Conservation (phyloP, 2,888 invertebrate species). For the Drosophila nr. perissopoda region DNA sequence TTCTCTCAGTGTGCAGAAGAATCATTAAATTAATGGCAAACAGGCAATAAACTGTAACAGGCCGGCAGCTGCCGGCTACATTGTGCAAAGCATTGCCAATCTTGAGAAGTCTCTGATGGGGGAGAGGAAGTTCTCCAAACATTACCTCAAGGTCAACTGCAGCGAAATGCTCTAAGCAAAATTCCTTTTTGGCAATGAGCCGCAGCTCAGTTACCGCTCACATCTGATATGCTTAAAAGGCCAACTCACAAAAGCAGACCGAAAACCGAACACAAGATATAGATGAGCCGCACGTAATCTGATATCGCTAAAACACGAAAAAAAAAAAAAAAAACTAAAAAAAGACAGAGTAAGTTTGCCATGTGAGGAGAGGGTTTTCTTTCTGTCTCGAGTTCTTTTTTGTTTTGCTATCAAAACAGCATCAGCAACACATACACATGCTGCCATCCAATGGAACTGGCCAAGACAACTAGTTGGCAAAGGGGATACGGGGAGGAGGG, state of each 20-base stretch:
- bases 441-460: constrained; percentile 22
- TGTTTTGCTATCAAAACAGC: constrained; percentile 57
- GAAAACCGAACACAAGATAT: constrained; percentile 53
- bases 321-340: constrained; percentile 29
- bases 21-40: constrained; percentile 59
- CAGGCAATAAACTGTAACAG: constrained; percentile 15
- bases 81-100: constrained; percentile 7
- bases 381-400: constrained; percentile 35
- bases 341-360: constrained; percentile 48
- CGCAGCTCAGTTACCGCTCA: constrained; percentile 36
- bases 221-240: constrained; percentile 72
- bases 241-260: constrained; percentile 30
- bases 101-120: constrained; percentile 7
- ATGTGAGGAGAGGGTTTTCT: constrained; percentile 57
- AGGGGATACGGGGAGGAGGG: not conserved
- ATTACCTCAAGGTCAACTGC: constrained; percentile 56
- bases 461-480: constrained; percentile 22
- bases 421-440: constrained; percentile 41
- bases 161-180: constrained; percentile 24
- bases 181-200: constrained; percentile 48
- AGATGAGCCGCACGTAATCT: constrained; percentile 70
- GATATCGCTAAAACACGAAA: constrained; percentile 56
- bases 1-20: constrained; percentile 20
- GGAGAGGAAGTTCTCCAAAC: not conserved
- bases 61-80: constrained; percentile 5